These are phyloP conservation scores for Cetoscarus ocellatus DNA, from an alignment of 2,797 vertebrate genomes.

Conservation along the genomic window DNA sequence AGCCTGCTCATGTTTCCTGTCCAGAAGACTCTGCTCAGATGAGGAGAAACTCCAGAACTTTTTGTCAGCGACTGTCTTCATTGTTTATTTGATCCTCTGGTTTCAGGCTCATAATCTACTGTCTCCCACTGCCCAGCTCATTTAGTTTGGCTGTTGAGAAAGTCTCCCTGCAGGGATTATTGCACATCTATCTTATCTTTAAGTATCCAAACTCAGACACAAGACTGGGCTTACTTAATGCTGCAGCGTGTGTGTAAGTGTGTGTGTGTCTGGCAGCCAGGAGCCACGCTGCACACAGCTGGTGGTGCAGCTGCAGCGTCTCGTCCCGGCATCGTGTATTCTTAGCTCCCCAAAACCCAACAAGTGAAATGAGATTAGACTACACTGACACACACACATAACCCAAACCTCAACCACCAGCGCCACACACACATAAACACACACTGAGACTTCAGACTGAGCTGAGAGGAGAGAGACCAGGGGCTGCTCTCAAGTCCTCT, in stretches of 20 bases:
- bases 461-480: neutral
- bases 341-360: slow-evolving; percentile 70
- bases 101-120: slow-evolving; percentile 27
- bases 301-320: slow-evolving; percentile 48
- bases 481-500: slow-evolving; percentile 14
- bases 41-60: slow-evolving; percentile 31
- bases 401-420: slow-evolving; percentile 30
- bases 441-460: neutral
- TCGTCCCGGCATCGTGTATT: slow-evolving; percentile 64
- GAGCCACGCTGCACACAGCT: slow-evolving; percentile 64
- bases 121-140: slow-evolving; percentile 25
- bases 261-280: slow-evolving; percentile 38
- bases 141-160: slow-evolving; percentile 33
- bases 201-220: slow-evolving; percentile 37
- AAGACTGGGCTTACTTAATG: slow-evolving; percentile 37
- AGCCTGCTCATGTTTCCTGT: neutral
- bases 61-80: slow-evolving; percentile 37
- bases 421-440: slow-evolving; percentile 21
- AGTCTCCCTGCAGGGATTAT: slow-evolving; percentile 20
- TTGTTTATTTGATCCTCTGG: slow-evolving; percentile 32
- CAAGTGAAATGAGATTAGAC: slow-evolving; percentile 75
- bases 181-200: slow-evolving; percentile 49
- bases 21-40: slow-evolving; percentile 43
- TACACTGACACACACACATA: slow-evolving; percentile 36
- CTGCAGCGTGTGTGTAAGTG: slow-evolving; percentile 24